A percentile compares a stretch with the other conserved stretches of the same genome.
These are phyloP conservation scores for Apodemia zela DNA, from an alignment of 2,888 invertebrate species.

Conservation along the genomic window DNA sequence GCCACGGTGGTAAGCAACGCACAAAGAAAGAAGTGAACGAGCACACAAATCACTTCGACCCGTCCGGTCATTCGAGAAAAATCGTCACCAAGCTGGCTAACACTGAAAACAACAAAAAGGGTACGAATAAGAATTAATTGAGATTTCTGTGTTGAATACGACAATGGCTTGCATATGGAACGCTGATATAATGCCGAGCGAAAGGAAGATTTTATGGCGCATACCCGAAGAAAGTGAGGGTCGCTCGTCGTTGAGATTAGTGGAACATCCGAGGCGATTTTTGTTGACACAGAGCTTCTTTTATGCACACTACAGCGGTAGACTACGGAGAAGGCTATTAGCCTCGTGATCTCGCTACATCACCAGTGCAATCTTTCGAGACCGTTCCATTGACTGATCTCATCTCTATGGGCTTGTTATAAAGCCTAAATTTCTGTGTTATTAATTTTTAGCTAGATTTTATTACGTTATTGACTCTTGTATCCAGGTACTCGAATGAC, in stretches of 20 bases:
- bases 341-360: slow-evolving; percentile 37
- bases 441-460: slow-evolving; percentile 70
- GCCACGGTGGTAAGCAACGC: slow-evolving; percentile 94
- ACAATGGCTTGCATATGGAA: slow-evolving; percentile 70
- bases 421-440: slow-evolving; percentile 74
- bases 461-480: slow-evolving; percentile 59
- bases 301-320: slow-evolving; percentile 47
- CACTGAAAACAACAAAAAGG: slow-evolving; percentile 89
- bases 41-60: slow-evolving; percentile 95
- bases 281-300: slow-evolving; percentile 61
- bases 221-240: slow-evolving; percentile 62
- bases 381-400: slow-evolving; percentile 72
- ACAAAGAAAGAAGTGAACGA: slow-evolving; percentile 92
- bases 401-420: slow-evolving; percentile 69
- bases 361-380: slow-evolving; percentile 43
- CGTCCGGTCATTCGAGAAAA: slow-evolving; percentile 96
- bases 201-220: slow-evolving; percentile 69
- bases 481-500: slow-evolving; percentile 54
- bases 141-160: slow-evolving; percentile 33
- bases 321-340: slow-evolving; percentile 42
- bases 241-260: slow-evolving; percentile 65
- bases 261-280: slow-evolving; percentile 68
- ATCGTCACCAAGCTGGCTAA: slow-evolving; percentile 91
- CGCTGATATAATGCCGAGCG: slow-evolving; percentile 58
- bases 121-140: slow-evolving; percentile 55